These are phyloP conservation scores for Boulengeromyrus knoepffleri DNA, from an alignment of 2,113 vertebrate species.

Conservation along the genomic window DNA sequence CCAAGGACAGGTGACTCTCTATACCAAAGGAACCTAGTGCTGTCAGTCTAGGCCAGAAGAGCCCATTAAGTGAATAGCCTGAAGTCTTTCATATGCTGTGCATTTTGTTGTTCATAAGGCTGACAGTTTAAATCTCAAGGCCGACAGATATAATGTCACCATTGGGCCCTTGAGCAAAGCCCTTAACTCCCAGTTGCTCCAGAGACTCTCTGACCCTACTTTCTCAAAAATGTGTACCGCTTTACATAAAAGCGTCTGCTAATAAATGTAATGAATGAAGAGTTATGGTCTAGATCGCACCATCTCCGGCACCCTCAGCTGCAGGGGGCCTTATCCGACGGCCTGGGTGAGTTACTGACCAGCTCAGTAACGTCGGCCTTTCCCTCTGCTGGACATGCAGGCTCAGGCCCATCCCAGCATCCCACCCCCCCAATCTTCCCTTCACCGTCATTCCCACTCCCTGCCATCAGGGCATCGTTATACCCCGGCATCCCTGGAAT, in stretches of 20 bases:
- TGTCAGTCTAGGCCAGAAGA: not conserved
- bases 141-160: not conserved
- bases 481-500: constrained; percentile 42
- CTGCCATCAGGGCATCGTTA: constrained; percentile 8
- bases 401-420: not conserved
- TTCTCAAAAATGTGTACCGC: not conserved
- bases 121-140: not conserved
- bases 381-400: not conserved
- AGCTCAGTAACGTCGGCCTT: not conserved
- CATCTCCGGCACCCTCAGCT: not conserved
- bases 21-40: not conserved
- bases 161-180: not conserved
- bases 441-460: not conserved
- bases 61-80: not conserved
- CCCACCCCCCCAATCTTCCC: not conserved
- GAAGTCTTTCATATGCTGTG: not conserved
- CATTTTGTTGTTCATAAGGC: not conserved
- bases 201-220: not conserved
- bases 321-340: not conserved
- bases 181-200: not conserved
- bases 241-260: not conserved
- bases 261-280: not conserved
- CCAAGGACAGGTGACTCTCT: not conserved
- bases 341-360: not conserved
- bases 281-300: not conserved